Evolutionary conservation across 2,797 vertebrate species (phyloP).

Genomic region (Characodon lateralis): DNA sequence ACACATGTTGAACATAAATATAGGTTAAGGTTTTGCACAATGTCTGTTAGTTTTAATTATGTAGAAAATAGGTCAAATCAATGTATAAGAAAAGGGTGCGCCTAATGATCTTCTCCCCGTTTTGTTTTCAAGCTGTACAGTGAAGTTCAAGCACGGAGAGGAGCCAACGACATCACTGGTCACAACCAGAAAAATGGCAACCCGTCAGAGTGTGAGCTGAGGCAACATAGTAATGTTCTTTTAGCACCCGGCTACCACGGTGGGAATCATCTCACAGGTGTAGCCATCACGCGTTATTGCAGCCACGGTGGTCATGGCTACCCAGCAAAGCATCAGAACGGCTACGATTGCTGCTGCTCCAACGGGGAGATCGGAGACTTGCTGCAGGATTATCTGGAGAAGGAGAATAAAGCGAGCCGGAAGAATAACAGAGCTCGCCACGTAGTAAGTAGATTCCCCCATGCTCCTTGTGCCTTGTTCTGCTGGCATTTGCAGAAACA

Average conservation of each 20-base stretch:
- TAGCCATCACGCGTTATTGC: constrained; percentile 47
- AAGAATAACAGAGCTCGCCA: constrained; percentile 82
- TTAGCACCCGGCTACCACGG: constrained; percentile 38
- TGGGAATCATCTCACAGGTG: constrained; percentile 41
- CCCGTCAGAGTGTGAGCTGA: constrained; percentile 63
- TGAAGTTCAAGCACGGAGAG: constrained; percentile 92
- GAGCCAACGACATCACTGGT: constrained; percentile 75
- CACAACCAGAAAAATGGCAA: constrained; percentile 71
- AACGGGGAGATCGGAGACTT: constrained; percentile 76
- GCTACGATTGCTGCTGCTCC: constrained; percentile 54
- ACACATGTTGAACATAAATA: constrained; percentile 43
- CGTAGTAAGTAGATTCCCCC: constrained; percentile 81
- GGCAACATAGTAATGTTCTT: constrained; percentile 46
- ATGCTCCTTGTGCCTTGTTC: constrained; percentile 23
- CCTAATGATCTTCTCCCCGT: constrained; percentile 14
- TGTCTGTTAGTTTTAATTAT: background rate
- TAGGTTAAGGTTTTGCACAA: constrained; percentile 9
- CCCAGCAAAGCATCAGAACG: constrained; percentile 56
- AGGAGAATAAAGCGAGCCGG: constrained; percentile 62
- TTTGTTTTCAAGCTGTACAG: constrained; percentile 88
- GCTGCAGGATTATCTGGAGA: constrained; percentile 78
- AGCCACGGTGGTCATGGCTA: constrained; percentile 47
- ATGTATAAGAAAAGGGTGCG: background rate
- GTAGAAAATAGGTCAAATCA: background rate
- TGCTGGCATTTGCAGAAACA: constrained; percentile 58